Evolutionary conservation across 2,797 vertebrate species (phyloP).

Genomic region (Eulemur mongoz): DNA sequence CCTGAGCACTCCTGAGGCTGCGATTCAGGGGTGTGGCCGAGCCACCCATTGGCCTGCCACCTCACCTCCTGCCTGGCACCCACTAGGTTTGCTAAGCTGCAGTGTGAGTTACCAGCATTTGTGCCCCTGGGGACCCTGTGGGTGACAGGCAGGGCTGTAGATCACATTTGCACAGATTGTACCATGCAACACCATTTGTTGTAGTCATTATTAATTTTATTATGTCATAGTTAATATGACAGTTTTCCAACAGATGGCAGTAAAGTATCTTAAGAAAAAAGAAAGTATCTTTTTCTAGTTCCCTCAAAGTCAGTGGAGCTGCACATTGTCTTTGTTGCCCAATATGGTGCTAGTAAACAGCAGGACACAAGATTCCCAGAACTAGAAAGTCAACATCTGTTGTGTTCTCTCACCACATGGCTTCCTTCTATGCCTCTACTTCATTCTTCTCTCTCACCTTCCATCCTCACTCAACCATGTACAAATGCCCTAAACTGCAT

Average conservation of each 20-base stretch:
- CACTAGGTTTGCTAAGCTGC: not conserved
- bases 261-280: slow-evolving; percentile 36
- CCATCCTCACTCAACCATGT: not conserved
- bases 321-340: not conserved
- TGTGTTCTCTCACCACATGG: not conserved
- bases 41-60: not conserved
- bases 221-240: not conserved
- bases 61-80: not conserved
- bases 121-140: not conserved
- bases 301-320: not conserved
- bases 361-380: not conserved
- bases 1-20: not conserved
- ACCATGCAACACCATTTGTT: not conserved
- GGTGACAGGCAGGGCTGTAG: not conserved
- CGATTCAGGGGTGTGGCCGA: not conserved
- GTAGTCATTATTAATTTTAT: not conserved
- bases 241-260: slow-evolving; percentile 68
- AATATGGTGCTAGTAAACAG: not conserved
- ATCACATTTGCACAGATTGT: not conserved
- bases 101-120: not conserved
- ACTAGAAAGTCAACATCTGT: not conserved
- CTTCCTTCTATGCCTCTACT: not conserved
- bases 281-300: not conserved
- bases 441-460: not conserved
- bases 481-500: not conserved